phyloP scores from a whole-genome alignment of 2,888 invertebrate genomes.

The Petrolisthes cinctipes region DNA sequence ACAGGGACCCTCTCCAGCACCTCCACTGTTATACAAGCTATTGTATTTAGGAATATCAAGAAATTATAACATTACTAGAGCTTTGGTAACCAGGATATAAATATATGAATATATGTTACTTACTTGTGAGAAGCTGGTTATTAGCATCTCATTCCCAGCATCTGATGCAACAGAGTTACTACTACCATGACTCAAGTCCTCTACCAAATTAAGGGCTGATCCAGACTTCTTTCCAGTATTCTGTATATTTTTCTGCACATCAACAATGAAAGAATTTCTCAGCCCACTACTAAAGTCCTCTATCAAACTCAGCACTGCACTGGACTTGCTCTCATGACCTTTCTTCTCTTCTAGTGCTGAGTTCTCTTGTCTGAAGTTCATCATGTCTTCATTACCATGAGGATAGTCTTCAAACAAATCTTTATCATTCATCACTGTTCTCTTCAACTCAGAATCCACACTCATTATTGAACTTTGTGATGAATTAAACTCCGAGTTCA shows the following conservation, averaged over 20 bases:
- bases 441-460: too few species aligned
- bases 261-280: background rate
- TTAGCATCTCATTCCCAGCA: constrained; percentile 52
- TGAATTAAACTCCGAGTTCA: background rate
- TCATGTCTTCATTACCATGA: too few species aligned
- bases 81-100: too few species aligned
- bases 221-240: background rate
- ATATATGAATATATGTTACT: too few species aligned
- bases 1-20: too few species aligned
- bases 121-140: constrained; percentile 63
- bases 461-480: too few species aligned
- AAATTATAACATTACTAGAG: too few species aligned
- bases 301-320: background rate
- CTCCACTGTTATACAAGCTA: too few species aligned
- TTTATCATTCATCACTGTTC: too few species aligned
- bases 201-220: background rate
- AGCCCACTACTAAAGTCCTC: background rate
- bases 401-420: too few species aligned
- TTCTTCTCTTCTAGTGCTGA: background rate
- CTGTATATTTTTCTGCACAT: background rate
- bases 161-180: constrained; percentile 19
- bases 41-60: too few species aligned
- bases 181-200: constrained; percentile 17
- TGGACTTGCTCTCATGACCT: background rate
- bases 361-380: background rate